These are phyloP conservation scores for Adelges cooleyi DNA, from an alignment of 1,140 invertebrate species.

Conservation along the genomic window DNA sequence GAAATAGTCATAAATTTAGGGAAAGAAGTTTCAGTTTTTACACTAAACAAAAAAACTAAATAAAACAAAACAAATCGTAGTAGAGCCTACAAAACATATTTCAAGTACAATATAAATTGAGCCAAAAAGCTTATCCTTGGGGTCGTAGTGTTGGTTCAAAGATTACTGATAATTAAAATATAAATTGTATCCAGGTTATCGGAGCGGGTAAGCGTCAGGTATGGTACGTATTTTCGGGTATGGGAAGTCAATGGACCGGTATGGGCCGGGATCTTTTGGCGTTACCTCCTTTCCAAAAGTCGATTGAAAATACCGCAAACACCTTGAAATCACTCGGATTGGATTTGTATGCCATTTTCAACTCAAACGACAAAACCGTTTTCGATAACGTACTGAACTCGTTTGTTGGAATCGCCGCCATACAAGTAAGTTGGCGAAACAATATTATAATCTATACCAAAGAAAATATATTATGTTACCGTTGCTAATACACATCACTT, in stretches of 20 bases:
- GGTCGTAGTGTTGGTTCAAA: too few species aligned
- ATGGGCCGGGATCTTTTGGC: constrained; percentile 48
- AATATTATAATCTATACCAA: neutral
- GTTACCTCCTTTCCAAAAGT: constrained; percentile 43
- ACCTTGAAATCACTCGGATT: constrained; percentile 38
- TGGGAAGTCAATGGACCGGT: constrained; percentile 55
- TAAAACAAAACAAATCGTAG: neutral
- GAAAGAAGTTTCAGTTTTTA: too few species aligned
- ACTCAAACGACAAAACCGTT: constrained; percentile 40
- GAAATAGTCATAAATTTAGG: too few species aligned
- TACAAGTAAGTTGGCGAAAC: constrained; percentile 49
- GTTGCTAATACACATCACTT: neutral
- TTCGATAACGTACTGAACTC: constrained; percentile 45
- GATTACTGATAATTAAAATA: neutral
- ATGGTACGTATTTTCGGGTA: constrained; percentile 54
- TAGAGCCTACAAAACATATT: too few species aligned
- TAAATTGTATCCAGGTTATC: constrained; percentile 38
- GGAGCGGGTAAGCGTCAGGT: constrained; percentile 44
- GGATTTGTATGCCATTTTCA: constrained; percentile 45
- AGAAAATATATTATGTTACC: neutral
- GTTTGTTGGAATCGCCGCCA: constrained; percentile 60
- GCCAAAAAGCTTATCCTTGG: too few species aligned
- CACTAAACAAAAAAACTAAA: too few species aligned
- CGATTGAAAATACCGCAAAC: constrained; percentile 40
- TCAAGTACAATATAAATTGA: too few species aligned